Conservation (phyloP, 1,140 invertebrate species). For the Triops cancriformis region DNA sequence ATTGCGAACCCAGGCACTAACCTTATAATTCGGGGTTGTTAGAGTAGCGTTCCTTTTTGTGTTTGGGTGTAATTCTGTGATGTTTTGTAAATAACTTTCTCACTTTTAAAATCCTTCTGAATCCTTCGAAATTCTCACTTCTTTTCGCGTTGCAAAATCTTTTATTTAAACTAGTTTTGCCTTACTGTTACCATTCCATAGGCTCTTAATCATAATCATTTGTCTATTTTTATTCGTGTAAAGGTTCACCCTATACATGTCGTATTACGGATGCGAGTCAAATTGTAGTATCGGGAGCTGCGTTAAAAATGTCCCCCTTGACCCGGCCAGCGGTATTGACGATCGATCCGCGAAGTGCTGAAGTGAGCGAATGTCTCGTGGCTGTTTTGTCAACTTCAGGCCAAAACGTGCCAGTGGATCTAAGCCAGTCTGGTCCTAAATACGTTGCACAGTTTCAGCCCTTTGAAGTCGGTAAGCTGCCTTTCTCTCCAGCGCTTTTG, state of each 20-base stretch:
- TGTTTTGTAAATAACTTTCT: too few species aligned
- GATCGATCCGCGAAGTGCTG: constrained; percentile 49
- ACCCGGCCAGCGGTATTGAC: constrained; percentile 49
- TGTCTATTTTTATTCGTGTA: constrained; percentile 21
- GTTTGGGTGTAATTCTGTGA: too few species aligned
- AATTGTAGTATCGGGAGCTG: constrained; percentile 49
- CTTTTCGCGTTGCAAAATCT: too few species aligned
- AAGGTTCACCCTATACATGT: constrained; percentile 79
- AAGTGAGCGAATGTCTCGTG: constrained; percentile 49
- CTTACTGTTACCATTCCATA: too few species aligned
- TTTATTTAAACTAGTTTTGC: too few species aligned
- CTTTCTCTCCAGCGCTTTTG: not conserved
- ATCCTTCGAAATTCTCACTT: too few species aligned
- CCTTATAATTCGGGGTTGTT: too few species aligned
- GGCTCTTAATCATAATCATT: not conserved
- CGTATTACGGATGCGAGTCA: constrained; percentile 58
- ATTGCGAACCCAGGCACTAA: too few species aligned
- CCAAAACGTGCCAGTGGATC: constrained; percentile 56
- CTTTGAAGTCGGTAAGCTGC: constrained; percentile 57
- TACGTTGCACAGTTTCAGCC: constrained; percentile 67
- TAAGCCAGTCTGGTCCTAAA: constrained; percentile 45
- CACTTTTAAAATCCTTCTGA: too few species aligned
- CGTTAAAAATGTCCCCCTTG: constrained; percentile 53
- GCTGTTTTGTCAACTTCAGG: constrained; percentile 69
- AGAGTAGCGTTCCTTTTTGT: too few species aligned